A percentile compares a stretch with the other conserved stretches of the same genome.
Conservation (phyloP, 2,797 vertebrate genomes). For the Anguilla megastoma region DNA sequence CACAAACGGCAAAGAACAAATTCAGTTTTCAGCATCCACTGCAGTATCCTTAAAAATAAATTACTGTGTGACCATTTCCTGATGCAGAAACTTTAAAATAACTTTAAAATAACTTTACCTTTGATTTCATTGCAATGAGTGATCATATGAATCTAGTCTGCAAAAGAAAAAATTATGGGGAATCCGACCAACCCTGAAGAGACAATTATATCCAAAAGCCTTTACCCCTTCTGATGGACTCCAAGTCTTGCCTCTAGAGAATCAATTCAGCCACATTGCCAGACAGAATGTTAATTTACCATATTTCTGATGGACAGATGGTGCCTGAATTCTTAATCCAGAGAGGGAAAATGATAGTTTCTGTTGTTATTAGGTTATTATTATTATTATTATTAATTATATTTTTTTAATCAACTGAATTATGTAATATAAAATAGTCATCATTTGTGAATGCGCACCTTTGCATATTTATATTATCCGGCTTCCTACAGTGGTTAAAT, state of each 20-base stretch:
- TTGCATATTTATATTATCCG: neutral
- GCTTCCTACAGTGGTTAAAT: neutral
- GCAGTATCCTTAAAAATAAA: neutral
- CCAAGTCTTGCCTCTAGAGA: neutral
- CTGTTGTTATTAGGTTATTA: neutral
- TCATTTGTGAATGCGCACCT: neutral
- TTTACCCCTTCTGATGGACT: neutral
- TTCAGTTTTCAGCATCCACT: neutral
- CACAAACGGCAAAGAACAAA: neutral
- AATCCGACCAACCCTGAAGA: neutral
- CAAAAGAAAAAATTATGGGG: neutral
- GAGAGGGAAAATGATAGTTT: neutral
- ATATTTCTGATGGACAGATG: slow-evolving; percentile 28
- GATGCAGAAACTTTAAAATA: neutral
- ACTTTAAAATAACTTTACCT: neutral
- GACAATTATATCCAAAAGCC: neutral
- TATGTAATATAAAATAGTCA: neutral
- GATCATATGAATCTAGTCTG: neutral
- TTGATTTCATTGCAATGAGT: neutral
- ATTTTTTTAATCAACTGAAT: neutral
- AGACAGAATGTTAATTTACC: slow-evolving; percentile 31
- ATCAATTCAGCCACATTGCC: neutral
- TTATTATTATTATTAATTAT: neutral
- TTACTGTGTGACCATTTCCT: neutral
- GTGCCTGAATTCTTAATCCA: neutral